Base-by-base conservation (phyloP, 1,140 invertebrate genomes). In the Asbolus verrucosus region DNA sequence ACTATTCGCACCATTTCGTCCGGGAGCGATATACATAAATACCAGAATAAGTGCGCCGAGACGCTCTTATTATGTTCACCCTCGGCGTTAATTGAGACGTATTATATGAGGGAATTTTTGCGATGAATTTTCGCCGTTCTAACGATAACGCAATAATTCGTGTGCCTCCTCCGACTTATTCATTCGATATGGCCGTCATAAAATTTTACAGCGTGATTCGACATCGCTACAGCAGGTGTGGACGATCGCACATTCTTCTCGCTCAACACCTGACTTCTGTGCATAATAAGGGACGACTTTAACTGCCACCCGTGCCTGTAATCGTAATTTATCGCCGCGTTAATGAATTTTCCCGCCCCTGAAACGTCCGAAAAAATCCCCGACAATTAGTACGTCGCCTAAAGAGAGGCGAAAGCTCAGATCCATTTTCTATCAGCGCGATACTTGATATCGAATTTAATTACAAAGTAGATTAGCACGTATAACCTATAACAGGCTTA, bases 401-500 rank as follows among this genome's bases (percentile, higher is more conserved):
- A 21, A 18, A 14, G 24, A 27, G 3, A 27, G 24, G 24, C 24
- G 24, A 27, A n/a, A n/a, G n/a, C n/a, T n/a, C n/a, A 21, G 18
- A 54, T 27, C 46, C 27, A 27, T 54, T 54, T 54, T 54, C 46
- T 54, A 54, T 62, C 36, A 62, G 59, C 59, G 59, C 36, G 59
- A 62, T 62, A 62, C 59, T 66, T 70, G 67, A 70, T 74, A 60
- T 27, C 46, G 67, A 72, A 74, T 72, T 74, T 72, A 74, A 74
- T 74, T 72, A 74, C 70, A 70, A 65, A 72, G 63, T 72, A 74
- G 73, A 74, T 74, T 74, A 74, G 67, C 73, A 74, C 73, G 70
- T 74, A 72, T 65, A 67, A 65, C 68, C 73, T 72, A 61, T 70
- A 72, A 74, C 70, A 72, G 67, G 67, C 61, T 74, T 74, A 72